Base-by-base conservation (phyloP, 2,113 vertebrate species). In the Zosterops pallidus region DNA sequence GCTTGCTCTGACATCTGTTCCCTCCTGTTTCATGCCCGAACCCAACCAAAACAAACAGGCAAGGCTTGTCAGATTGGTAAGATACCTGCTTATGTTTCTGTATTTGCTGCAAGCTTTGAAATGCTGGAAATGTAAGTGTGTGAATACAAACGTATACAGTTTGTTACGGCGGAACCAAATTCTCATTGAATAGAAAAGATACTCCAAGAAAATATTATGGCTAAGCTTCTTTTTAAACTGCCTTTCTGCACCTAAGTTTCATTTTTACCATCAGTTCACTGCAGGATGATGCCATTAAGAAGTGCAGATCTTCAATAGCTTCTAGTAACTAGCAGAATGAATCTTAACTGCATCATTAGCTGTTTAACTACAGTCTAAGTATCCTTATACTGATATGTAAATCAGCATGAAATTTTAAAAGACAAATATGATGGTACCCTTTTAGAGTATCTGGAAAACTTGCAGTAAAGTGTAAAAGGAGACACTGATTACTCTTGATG, bases 1-100 rank as follows among this genome's bases (percentile, higher is more conserved):
- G n/a, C 70, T 83, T 77, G 11, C 8, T n/a, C 49, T 62, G 75
- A 72, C 42, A 2, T 74, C 72, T 2, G 0, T 33, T 28, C 26
- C 10, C 12, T 80, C 21, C 35, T 37, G 15, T 79, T 83, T 65
- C 2, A 1, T 5, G 2, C n/a, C n/a, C 42, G 0, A 1, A 14
- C 33, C 33, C 18, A 81, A 19, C 16, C 31, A 33, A 75, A 93
- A 42, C 41, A 72, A 60, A 46, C 42, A 82, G 47, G 15, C 29
- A 71, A 74, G 39, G 15, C 39, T 59, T 81, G 24, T 63, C 64
- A 70, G 22, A 78, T 46, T 67, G 86, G 52, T 89, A 82, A 94
- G 74, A 28, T 35, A 77, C 4, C 22, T 57, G 15, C 21, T 67
- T 79, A 4, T 71, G 41, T 47, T 85, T 82, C 57, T 85, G 17